Evolutionary conservation across 2,113 vertebrate species (phyloP).

Genomic region (Psittacula cyanocephala): DNA sequence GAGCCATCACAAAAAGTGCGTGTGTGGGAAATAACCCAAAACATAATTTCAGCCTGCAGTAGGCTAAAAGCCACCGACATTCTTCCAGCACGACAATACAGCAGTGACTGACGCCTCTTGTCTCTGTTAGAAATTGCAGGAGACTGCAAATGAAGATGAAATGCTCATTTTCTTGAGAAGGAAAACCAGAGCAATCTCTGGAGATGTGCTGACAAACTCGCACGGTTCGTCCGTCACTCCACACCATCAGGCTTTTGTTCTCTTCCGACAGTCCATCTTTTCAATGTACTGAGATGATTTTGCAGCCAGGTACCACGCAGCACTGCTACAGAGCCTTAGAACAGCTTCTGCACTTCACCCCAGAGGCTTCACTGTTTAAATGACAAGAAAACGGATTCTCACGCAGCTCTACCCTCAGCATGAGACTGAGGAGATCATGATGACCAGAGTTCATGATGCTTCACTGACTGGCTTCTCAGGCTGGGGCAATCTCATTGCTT

Average conservation of each 20-base stretch:
- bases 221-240: neutral
- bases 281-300: neutral
- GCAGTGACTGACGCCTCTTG: neutral
- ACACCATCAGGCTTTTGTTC: neutral
- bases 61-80: neutral
- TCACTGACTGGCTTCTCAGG: neutral
- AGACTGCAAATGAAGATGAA: neutral
- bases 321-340: neutral
- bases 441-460: neutral
- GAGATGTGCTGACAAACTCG: neutral
- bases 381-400: neutral
- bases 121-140: neutral
- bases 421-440: neutral
- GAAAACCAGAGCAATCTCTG: neutral
- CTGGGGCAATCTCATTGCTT: neutral
- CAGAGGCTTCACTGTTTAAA: neutral
- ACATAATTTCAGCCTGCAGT: neutral
- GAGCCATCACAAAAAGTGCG: neutral
- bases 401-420: neutral
- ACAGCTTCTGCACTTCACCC: neutral
- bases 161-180: neutral
- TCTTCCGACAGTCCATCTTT: neutral
- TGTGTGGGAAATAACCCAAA: neutral
- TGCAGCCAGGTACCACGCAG: neutral
- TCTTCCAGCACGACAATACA: neutral